Percentiles rank a stretch among this genome's conserved stretches.
These are phyloP conservation scores for Hippopotamus amphibius DNA, from an alignment of 2,113 vertebrate species.

Conservation along the genomic window DNA sequence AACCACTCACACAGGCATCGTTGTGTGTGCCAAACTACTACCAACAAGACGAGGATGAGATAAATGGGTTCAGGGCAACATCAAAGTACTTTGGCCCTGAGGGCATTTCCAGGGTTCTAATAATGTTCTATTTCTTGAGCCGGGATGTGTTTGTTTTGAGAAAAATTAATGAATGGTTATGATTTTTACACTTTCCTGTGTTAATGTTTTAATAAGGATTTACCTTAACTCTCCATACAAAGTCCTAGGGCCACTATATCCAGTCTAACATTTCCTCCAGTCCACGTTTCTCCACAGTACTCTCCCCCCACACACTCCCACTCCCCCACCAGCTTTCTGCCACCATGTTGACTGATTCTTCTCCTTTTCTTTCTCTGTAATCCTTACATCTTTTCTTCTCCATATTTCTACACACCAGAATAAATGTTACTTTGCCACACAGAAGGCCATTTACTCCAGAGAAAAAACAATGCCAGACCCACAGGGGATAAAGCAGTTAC, in stretches of 20 bases:
- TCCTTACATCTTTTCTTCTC: not conserved
- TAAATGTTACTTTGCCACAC: not conserved
- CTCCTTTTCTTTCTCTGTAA: not conserved
- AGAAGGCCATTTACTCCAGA: not conserved
- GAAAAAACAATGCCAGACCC: not conserved
- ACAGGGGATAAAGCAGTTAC: not conserved
- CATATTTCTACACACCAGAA: not conserved
- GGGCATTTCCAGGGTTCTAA: not conserved
- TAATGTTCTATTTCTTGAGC: not conserved
- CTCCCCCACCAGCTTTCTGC: not conserved
- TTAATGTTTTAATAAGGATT: not conserved
- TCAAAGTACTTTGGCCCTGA: not conserved
- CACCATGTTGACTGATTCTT: not conserved
- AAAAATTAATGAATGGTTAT: not conserved
- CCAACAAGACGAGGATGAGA: not conserved
- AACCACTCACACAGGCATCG: not conserved
- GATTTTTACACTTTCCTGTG: not conserved
- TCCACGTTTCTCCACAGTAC: not conserved
- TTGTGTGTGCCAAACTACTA: not conserved
- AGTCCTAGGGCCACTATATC: not conserved
- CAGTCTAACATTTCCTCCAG: not conserved
- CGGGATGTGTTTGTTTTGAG: not conserved
- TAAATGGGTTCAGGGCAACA: not conserved
- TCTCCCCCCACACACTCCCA: not conserved
- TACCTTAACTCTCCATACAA: not conserved